These are phyloP conservation scores for Pluvianellus socialis DNA, from an alignment of 2,113 vertebrate species.

Conservation along the genomic window DNA sequence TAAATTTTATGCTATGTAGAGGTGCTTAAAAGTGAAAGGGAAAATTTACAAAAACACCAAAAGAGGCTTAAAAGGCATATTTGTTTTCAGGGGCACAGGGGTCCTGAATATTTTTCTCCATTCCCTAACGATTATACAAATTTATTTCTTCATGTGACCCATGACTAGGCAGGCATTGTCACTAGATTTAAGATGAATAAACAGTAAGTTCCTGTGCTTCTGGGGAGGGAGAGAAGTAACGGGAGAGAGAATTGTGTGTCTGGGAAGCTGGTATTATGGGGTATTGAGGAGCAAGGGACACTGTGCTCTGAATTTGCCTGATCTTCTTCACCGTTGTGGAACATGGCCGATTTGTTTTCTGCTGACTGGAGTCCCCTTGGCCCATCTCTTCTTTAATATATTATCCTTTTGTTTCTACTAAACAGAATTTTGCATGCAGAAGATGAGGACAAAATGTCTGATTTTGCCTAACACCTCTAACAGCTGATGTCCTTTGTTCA, in stretches of 20 bases:
- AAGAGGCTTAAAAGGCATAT: not conserved
- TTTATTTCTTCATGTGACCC: not conserved
- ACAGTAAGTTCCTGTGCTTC: not conserved
- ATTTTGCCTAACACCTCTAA: not conserved
- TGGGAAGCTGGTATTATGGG: not conserved
- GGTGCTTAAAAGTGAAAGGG: not conserved
- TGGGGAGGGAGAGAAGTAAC: not conserved
- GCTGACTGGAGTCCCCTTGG: not conserved
- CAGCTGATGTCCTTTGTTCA: not conserved
- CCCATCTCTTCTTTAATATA: not conserved
- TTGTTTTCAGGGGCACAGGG: not conserved
- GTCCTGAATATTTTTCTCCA: not conserved
- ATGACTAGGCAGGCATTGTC: not conserved
- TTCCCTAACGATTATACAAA: not conserved
- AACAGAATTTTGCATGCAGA: not conserved
- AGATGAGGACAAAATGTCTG: not conserved
- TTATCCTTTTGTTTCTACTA: not conserved
- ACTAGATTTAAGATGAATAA: not conserved
- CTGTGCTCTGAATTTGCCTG: not conserved
- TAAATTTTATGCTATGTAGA: not conserved
- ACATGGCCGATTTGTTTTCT: not conserved
- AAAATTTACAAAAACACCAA: not conserved
- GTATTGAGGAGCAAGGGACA: not conserved
- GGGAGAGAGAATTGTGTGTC: not conserved
- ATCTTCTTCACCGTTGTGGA: not conserved